Conservation (phyloP, 2,888 invertebrate genomes). For the Theristus sp. region DNA sequence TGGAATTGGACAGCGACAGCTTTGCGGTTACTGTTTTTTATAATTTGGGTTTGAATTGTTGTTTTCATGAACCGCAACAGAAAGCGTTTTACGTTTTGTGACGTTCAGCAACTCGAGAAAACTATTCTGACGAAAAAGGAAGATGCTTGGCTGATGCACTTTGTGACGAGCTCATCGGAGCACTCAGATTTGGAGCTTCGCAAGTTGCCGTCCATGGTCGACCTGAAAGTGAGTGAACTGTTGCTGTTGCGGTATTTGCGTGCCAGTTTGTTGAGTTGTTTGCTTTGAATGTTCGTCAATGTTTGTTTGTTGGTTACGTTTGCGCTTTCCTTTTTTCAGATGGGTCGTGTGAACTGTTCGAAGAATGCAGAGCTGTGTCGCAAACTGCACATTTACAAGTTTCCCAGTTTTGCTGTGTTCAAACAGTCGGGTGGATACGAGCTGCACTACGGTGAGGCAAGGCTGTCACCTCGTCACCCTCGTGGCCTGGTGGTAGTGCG, state of each 20-base stretch:
- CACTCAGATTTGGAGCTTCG: not conserved
- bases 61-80: too few species aligned
- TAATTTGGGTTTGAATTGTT: too few species aligned
- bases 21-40: too few species aligned
- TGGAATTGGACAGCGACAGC: conserved; percentile 40
- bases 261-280: too few species aligned
- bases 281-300: too few species aligned
- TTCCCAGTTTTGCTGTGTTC: conserved; percentile 52
- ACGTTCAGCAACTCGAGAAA: conserved; percentile 17
- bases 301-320: not conserved
- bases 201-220: conserved; percentile 11
- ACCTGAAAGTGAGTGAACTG: too few species aligned
- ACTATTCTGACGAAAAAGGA: conserved; percentile 6
- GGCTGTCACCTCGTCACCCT: too few species aligned
- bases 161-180: not conserved
- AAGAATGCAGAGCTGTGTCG: conserved; percentile 27
- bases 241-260: too few species aligned
- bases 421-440: conserved; percentile 58
- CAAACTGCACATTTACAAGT: conserved; percentile 9
- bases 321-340: conserved; percentile 10
- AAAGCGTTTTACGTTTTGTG: too few species aligned
- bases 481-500: too few species aligned
- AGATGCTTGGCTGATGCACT: not conserved
- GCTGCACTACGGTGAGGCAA: conserved; percentile 43
- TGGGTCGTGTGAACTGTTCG: conserved; percentile 34